Evolutionary conservation across 2,113 vertebrate species (phyloP), one percentile per base, ranked within the genome.

Genomic region (Cryptotis parvus): DNA sequence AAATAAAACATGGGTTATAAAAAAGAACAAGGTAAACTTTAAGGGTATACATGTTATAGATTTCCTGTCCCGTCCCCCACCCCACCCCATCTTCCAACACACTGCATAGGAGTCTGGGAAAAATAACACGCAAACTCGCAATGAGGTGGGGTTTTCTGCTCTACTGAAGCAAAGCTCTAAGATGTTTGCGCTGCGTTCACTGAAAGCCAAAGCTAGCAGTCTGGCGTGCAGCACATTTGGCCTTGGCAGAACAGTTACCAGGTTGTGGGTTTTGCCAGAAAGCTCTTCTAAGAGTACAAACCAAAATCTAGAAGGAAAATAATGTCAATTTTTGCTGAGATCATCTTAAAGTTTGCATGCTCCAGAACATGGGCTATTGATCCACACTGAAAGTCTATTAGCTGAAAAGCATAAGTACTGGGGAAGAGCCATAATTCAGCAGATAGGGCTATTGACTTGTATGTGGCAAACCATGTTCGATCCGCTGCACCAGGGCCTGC

Each of bases 211-310:
- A 52, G 65, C 58, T 76, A 37, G 27, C 52, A 84, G 20, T 3
- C 6, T 49, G 52, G 63, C 55, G 29, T 26, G 12, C 22, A 43
- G 58, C 74, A 77, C 37, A 81, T 80, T 93, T 75, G 80, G 84
- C 65, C 22, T 78, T 82, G 29, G n/a, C n/a, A 92, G 29, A 75
- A 63, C 6, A 80, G 24, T 91, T 80, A 31, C n/a, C 3, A 43
- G 29, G 65, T 81, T 81, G 58, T 84, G 69, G 66, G 1, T 84
- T 95, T 76, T 74, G 31, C 85, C 68, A 37, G 65, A 29, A 39
- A 94, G 14, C 39, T 85, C 39, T 91, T 82, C 68, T 37, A 18
- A 94, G 79, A 94, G 16, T 66, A 29, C 45, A 84, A 89, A 80
- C 74, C 70, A 29, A 16, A 69, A 31, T 68, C 81, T 52, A 49